Evolutionary conservation across 2,888 invertebrate species (phyloP).

Genomic region (Chrysomela aeneicollis): DNA sequence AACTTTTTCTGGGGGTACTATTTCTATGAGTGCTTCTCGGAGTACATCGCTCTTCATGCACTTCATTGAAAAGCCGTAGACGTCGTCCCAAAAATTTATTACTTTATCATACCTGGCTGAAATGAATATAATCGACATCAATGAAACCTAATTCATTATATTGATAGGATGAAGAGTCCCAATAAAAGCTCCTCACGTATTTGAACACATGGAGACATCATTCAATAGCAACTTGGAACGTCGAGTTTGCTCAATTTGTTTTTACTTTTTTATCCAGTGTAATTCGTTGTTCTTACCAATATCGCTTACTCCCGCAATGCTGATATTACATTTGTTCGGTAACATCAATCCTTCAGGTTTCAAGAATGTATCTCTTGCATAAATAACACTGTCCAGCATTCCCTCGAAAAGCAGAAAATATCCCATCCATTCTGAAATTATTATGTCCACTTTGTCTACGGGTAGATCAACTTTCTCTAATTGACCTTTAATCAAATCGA

Average conservation of each 20-base stretch:
- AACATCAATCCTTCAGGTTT: slow-evolving; percentile 78
- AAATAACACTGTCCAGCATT: slow-evolving; percentile 94
- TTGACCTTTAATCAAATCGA: slow-evolving; percentile 83
- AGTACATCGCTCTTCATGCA: slow-evolving; percentile 87
- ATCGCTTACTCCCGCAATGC: slow-evolving; percentile 82
- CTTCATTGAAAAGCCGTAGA: slow-evolving; percentile 94
- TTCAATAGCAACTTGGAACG: no score
- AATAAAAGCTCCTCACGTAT: no score
- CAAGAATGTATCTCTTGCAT: slow-evolving; percentile 84
- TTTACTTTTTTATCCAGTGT: no score
- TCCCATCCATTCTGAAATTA: slow-evolving; percentile 99
- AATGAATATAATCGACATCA: slow-evolving; percentile 44
- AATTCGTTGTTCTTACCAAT: slow-evolving; percentile 64
- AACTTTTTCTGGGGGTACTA: slow-evolving; percentile 70
- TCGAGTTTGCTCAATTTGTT: no score
- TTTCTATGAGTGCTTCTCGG: slow-evolving; percentile 76
- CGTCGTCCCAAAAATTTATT: slow-evolving; percentile 90
- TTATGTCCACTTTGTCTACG: slow-evolving; percentile 83
- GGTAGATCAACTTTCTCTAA: slow-evolving; percentile 84
- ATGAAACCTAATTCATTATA: no score
- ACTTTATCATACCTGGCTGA: slow-evolving; percentile 73
- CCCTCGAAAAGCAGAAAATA: slow-evolving; percentile 96
- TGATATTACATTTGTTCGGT: slow-evolving; percentile 86
- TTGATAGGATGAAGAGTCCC: no score
- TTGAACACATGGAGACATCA: no score